Conservation (phyloP, 2,797 vertebrate genomes). For the Protosalanx chinensis region DNA sequence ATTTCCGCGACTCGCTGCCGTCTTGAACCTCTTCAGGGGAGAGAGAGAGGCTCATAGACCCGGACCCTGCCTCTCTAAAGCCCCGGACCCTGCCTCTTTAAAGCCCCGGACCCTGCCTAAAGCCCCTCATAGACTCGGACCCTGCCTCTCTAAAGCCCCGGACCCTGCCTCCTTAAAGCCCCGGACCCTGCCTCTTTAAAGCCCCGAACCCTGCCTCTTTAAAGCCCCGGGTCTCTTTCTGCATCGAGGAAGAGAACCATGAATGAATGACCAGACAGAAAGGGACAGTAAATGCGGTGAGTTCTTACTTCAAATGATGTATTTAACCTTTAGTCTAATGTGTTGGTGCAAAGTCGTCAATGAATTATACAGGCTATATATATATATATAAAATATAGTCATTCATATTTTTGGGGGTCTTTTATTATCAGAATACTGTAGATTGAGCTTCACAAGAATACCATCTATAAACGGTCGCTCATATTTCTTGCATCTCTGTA, state of each 20-base stretch:
- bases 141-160: slow-evolving; percentile 56
- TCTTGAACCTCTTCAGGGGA: slow-evolving; percentile 46
- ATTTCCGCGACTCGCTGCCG: slow-evolving; percentile 28
- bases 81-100: slow-evolving; percentile 54
- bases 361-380: not conserved
- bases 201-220: slow-evolving; percentile 33
- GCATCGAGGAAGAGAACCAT: slow-evolving; percentile 49
- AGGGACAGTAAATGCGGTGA: slow-evolving; percentile 60
- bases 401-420: not conserved
- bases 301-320: slow-evolving; percentile 48
- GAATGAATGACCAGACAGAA: slow-evolving; percentile 59
- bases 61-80: slow-evolving; percentile 53
- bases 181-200: too few relatives aligned
- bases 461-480: not conserved
- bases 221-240: slow-evolving; percentile 55
- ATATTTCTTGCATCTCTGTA: slow-evolving; percentile 18
- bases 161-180: not conserved
- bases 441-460: not conserved
- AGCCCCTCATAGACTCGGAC: slow-evolving; percentile 50
- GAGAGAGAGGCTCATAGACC: slow-evolving; percentile 48
- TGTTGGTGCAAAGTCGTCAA: slow-evolving; percentile 15
- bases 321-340: not conserved
- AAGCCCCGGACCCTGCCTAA: slow-evolving; percentile 41
- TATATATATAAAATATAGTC: too few relatives aligned
- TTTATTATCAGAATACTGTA: not conserved